Evolutionary conservation across 2,888 invertebrate genomes (phyloP).

Genomic region (Phasia obesa): DNA sequence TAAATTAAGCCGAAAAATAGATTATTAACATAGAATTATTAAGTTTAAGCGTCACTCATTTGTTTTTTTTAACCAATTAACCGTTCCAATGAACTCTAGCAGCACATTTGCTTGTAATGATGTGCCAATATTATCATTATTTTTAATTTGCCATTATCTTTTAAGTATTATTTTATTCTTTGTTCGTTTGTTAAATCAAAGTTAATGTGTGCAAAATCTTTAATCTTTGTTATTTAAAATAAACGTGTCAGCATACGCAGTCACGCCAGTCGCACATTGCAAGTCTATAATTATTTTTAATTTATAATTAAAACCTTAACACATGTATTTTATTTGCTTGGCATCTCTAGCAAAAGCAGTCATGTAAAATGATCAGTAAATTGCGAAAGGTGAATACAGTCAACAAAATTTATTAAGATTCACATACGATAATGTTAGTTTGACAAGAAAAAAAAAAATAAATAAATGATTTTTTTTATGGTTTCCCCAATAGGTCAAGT

Average conservation of each 20-base stretch:
- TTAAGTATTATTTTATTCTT: not conserved
- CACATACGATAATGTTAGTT: no score
- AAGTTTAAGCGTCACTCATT: not conserved
- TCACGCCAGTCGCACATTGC: conserved; percentile 25
- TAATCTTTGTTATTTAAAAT: conserved; percentile 28
- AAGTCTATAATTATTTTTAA: conserved; percentile 17
- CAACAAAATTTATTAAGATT: no score
- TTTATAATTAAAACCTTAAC: conserved; percentile 10
- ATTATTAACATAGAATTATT: no score
- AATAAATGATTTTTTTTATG: no score
- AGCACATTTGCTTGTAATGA: not conserved
- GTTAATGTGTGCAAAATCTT: conserved; percentile 23
- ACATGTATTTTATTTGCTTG: not conserved
- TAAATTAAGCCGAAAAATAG: no score
- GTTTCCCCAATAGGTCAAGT: no score
- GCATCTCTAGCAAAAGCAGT: not conserved
- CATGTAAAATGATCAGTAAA: not conserved
- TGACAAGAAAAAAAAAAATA: no score
- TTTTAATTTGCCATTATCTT: conserved; percentile 14
- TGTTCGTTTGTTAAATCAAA: conserved; percentile 9
- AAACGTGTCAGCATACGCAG: conserved; percentile 1
- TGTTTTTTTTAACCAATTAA: not conserved
- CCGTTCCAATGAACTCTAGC: not conserved
- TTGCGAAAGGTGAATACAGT: no score
- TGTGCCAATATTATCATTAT: conserved; percentile 1